Evolutionary conservation across 2,797 vertebrate species (phyloP), one percentile per base, ranked within the genome.

Genomic region (Tapera naevia): DNA sequence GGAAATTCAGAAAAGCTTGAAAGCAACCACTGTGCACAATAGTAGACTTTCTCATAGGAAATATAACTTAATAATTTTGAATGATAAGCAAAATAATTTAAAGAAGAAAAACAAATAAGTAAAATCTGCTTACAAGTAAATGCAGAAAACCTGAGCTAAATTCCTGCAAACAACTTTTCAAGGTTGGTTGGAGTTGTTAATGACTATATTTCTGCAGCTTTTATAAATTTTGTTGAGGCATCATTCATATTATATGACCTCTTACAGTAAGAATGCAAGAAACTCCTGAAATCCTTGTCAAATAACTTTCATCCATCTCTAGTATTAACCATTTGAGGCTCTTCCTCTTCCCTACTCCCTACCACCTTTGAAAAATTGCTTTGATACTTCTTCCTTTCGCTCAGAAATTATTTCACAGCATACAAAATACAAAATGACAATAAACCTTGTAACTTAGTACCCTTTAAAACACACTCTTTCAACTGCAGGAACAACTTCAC

Each of bases 371-470:
- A 83, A 64, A 75, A 93, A 89, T 51, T n/a, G 9, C 46, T 88
- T 51, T 43, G 24, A 67, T 60, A 17, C 4, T 23, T 57, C 18
- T 67, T 80, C 27, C 35, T 84, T 88, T 96, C 33, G 25, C 51
- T 84, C 57, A 54, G 74, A 54, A 85, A 75, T 86, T 51, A 67
- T 71, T 91, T 88, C 62, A 39, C 13, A 57, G 39, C 27, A 89
- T 78, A 89, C 18, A 39, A 88, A 95, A 91, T 75, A 53, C 84
- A 73, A 91, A 58, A 65, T 35, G 32, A 80, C 88, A 83, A 79
- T 11, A 64, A 67, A 45, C 23, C 22, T 27, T 1, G 0, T 30
- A 46, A 69, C 23, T 86, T 70, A 21, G 16, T 92, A 51, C 53
- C 25, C 13, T 4, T 91, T 62, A 70, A 86, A 81, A 86, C 25